Evolutionary conservation across 2,888 invertebrate genomes (phyloP), one percentile per base, ranked within the genome.

Genomic region (Drosophila neutralis): DNA sequence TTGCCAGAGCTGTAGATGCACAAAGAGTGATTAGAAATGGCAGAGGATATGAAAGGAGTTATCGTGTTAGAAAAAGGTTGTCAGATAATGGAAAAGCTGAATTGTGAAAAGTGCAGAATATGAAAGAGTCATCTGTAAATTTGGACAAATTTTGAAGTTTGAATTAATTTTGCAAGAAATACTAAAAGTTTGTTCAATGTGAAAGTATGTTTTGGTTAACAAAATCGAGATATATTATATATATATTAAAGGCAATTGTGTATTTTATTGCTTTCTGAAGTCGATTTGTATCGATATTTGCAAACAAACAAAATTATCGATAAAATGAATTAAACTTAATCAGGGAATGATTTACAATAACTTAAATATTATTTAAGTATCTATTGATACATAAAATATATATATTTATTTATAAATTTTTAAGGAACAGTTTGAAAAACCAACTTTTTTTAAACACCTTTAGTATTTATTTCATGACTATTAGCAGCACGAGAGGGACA

Each of bases 1-100:
- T 83, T 64, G 72, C 63, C 10, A 52, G 11, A 58, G 56, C 24
- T 64, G 38, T n/a, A 56, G 61, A 54, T 60, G 58, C 58, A 58
- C 40, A 42, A 52, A 35, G 36, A 49, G 21, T 52, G 18, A 54
- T 31, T 45, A 27, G 38, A 36, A 45, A 53, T n/a, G 11, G 27
- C 15, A 52, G 51, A 45, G 11, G 15, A 38, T 36, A 13, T 36
- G 40, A 42, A 49, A 38, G 53, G 1, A 54, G 29, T 31, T 27
- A 27, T 42, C 24, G 40, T 35, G 61, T 33, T 57, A 8, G 29
- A 11, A 57, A 57, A 42, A 6, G 21, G 15, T 31, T 56, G 21
- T 27, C 36, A n/a, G 13, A 27, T 6, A 36, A 18, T 56, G 29
- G 13, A 29, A 52, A 52, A 8, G 6, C 4, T 1, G 8, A 31